These are phyloP conservation scores for Microdon myrmicae DNA, from an alignment of 2,888 invertebrate genomes.

Conservation along the genomic window DNA sequence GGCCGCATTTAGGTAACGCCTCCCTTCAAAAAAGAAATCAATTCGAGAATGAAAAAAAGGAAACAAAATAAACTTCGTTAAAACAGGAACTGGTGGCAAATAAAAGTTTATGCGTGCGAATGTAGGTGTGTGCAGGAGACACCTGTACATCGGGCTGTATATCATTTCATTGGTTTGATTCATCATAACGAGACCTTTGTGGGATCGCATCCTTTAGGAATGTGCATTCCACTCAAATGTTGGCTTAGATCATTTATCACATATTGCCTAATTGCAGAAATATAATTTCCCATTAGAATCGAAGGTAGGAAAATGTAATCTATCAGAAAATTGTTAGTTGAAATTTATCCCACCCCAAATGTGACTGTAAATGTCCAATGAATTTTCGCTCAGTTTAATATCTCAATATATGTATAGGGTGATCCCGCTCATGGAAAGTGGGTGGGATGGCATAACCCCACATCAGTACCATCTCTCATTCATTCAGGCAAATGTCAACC, in stretches of 20 bases:
- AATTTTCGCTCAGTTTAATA: slow-evolving; percentile 42
- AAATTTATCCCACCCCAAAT: slow-evolving; percentile 23
- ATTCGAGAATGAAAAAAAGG: too few species aligned
- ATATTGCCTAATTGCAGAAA: neutral
- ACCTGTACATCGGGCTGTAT: slow-evolving; percentile 50
- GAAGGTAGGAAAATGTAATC: too few species aligned
- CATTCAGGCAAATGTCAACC: slow-evolving; percentile 51
- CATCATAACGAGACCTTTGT: slow-evolving; percentile 39
- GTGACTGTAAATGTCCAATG: slow-evolving; percentile 28
- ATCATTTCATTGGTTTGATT: slow-evolving; percentile 51
- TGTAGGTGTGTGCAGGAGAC: slow-evolving; percentile 29
- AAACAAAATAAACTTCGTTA: slow-evolving; percentile 9
- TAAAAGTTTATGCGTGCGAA: slow-evolving; percentile 35
- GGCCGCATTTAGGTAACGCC: slow-evolving; percentile 55
- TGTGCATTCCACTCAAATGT: slow-evolving; percentile 9
- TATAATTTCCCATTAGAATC: slow-evolving; percentile 5
- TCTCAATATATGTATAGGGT: slow-evolving; percentile 24
- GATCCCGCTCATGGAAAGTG: slow-evolving; percentile 35
- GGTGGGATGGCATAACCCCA: slow-evolving; percentile 44
- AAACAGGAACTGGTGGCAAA: slow-evolving; percentile 32
- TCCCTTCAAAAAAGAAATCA: slow-evolving; percentile 49
- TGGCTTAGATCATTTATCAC: slow-evolving; percentile 22
- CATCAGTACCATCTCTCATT: slow-evolving; percentile 51
- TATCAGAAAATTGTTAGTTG: slow-evolving; percentile 8
- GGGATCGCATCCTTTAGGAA: slow-evolving; percentile 21